Conservation (phyloP, 2,113 vertebrate genomes). For the Oryzias melastigma region DNA sequence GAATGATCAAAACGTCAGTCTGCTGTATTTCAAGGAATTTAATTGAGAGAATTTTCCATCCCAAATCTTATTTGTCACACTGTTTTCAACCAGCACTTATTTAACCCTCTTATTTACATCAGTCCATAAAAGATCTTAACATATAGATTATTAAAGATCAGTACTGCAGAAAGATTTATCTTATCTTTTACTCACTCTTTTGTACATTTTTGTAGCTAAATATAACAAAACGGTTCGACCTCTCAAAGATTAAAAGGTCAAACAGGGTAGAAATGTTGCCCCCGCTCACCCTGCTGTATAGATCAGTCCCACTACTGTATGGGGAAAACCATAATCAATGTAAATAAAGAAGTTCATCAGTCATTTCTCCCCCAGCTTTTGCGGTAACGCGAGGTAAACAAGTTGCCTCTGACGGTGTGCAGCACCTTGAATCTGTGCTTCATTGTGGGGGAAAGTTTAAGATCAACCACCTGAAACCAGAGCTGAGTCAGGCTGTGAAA, state of each 20-base stretch:
- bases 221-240: neutral
- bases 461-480: slow-evolving; percentile 18
- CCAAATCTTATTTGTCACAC: neutral
- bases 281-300: neutral
- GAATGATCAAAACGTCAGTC: neutral
- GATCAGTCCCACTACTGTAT: neutral
- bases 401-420: neutral
- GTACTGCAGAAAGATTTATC: neutral
- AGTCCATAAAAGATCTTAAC: too few relatives aligned
- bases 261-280: slow-evolving; percentile 4
- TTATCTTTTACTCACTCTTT: neutral
- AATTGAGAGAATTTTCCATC: neutral
- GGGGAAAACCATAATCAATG: slow-evolving; percentile 8
- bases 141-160: neutral
- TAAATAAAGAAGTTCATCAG: slow-evolving; percentile 1
- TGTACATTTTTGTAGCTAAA: neutral
- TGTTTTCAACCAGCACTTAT: neutral
- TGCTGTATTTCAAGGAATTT: neutral
- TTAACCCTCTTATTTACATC: neutral
- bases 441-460: slow-evolving; percentile 38
- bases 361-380: slow-evolving; percentile 1
- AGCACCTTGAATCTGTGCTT: neutral
- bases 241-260: slow-evolving; percentile 5
- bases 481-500: slow-evolving; percentile 26
- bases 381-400: neutral